phyloP scores from a whole-genome alignment of 2,113 vertebrate genomes.

The Limanda limanda region DNA sequence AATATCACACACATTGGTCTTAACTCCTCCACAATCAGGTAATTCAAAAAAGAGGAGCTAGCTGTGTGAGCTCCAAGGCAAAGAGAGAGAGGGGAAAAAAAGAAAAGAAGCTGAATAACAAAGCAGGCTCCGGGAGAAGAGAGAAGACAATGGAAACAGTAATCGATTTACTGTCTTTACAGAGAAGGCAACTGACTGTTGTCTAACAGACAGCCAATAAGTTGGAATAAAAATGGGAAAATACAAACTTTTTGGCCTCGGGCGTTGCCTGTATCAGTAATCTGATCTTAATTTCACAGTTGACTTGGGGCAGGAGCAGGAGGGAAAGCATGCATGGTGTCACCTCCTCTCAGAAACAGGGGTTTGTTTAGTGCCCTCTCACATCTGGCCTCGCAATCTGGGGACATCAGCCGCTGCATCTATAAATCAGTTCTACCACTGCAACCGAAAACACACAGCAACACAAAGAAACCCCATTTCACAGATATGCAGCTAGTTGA shows the following conservation, averaged over 20 bases:
- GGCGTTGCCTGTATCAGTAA: slow-evolving; percentile 63
- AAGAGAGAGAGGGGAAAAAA: not conserved
- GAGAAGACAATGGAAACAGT: slow-evolving; percentile 57
- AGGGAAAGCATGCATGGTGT: slow-evolving; percentile 52
- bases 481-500: slow-evolving; percentile 48
- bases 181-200: slow-evolving; percentile 54
- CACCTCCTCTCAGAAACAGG: slow-evolving; percentile 61
- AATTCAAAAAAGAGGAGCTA: slow-evolving; percentile 63
- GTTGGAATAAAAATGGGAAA: slow-evolving; percentile 65
- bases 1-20: slow-evolving; percentile 62
- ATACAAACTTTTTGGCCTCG: slow-evolving; percentile 56
- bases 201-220: slow-evolving; percentile 58
- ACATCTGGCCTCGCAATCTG: slow-evolving; percentile 80
- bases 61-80: slow-evolving; percentile 50
- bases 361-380: slow-evolving; percentile 68
- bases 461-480: slow-evolving; percentile 51
- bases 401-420: slow-evolving; percentile 72
- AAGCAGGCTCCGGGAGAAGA: slow-evolving; percentile 43
- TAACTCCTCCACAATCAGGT: slow-evolving; percentile 62
- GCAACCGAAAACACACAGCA: slow-evolving; percentile 44
- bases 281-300: slow-evolving; percentile 81
- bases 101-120: slow-evolving; percentile 59
- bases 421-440: slow-evolving; percentile 58
- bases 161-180: slow-evolving; percentile 75
- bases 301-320: slow-evolving; percentile 69